Evolutionary conservation across 92 coral and sea anemone genomes (phyloP), one percentile per base, ranked within the genome.

Genomic region (Epizoanthus scotinus): DNA sequence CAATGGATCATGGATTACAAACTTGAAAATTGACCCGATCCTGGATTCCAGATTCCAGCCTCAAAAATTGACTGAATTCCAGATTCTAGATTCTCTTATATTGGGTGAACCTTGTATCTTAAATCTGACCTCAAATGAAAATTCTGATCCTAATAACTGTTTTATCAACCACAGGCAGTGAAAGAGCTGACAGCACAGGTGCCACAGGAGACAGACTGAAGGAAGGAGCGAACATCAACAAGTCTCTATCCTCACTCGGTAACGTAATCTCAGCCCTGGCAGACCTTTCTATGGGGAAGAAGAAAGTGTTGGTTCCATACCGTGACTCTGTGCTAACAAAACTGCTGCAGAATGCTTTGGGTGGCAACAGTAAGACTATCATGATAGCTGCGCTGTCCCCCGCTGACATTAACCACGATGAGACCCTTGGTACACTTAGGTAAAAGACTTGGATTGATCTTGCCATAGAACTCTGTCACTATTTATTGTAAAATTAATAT

Each of bases 341-440:
- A 70, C 83, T 96, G 78, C 86, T 96, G 29, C 99, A 96, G 86
- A 96, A 93, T 93, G 99, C 99, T 21, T 68, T 96, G 92, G 99
- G 99, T 82, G 99, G 99, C 15, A 96, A 96, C 90, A 96, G 99
- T 59, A 96, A 96, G 66, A 96, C 99, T 1, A 96, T 96, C 75
- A 96, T 96, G 99, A 96, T 96, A 58, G 99, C 99, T 73, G 99
- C 99, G 0, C 66, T 96, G 67, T 96, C 99, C 57, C 99, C 99
- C 27, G 99, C 99, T 6, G 99, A 96, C 67, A 96, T 96, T 88
- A 96, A 96, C 92, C 85, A 93, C 62, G 99, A 96, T 79, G 99
- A 96, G 83, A 96, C 99, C 6, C 94, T 96, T 0, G 77, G 99
- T 53, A 96, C 99, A 2, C 87, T 96, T 22, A 89, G 99, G 99